These are phyloP conservation scores for Muntiacus reevesi DNA, from an alignment of 2,113 vertebrate genomes.

Conservation along the genomic window DNA sequence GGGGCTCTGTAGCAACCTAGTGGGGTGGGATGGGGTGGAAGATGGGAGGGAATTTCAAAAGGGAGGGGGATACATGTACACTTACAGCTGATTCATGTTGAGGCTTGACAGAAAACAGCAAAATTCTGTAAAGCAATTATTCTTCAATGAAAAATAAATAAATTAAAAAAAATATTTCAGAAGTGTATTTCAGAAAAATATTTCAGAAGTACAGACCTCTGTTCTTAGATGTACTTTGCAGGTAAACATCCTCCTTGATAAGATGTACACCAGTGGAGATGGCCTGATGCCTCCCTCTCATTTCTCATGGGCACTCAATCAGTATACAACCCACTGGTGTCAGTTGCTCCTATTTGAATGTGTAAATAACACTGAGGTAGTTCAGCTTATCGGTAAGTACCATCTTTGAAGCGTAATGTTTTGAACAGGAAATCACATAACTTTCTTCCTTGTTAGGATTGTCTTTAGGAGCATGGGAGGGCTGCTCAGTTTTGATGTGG, in stretches of 20 bases:
- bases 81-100: not conserved
- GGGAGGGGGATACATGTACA: fast-evolving
- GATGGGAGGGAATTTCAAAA: not conserved
- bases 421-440: not conserved
- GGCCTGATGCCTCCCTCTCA: not conserved
- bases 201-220: not conserved
- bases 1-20: not conserved
- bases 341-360: not conserved
- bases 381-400: not conserved
- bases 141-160: not conserved
- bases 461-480: not conserved
- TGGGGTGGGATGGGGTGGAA: not conserved
- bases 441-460: not conserved
- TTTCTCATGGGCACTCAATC: not conserved
- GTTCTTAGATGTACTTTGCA: not conserved
- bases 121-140: not conserved
- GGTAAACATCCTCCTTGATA: not conserved
- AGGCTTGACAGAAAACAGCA: not conserved
- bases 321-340: not conserved
- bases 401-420: not conserved
- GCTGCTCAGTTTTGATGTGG: not conserved
- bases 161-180: not conserved
- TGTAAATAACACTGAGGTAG: not conserved
- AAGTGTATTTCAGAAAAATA: not conserved
- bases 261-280: not conserved